Evolutionary conservation across 2,888 invertebrate species (phyloP).

Genomic region (Drosophila monieri): DNA sequence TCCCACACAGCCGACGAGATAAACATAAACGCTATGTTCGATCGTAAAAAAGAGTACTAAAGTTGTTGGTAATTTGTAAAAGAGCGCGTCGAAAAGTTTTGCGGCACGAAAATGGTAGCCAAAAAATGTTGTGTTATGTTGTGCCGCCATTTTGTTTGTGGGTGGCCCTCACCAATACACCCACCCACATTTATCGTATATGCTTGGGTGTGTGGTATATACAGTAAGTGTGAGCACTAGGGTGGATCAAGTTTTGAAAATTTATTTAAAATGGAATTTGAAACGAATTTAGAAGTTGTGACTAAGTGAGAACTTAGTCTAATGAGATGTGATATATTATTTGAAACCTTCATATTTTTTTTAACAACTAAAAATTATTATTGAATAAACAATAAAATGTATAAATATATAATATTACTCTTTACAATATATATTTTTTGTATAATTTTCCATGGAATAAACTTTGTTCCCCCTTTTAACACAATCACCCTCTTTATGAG

Average conservation of each 20-base stretch:
- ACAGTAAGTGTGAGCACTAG: constrained; percentile 10
- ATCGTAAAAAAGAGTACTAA: constrained; percentile 66
- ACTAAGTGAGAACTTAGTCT: no score
- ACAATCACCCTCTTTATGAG: constrained; percentile 41
- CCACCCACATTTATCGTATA: constrained; percentile 13
- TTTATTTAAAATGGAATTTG: background rate
- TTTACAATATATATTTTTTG: no score
- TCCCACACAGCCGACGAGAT: constrained; percentile 33
- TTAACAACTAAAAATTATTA: no score
- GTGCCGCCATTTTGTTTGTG: constrained; percentile 68
- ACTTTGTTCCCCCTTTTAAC: background rate
- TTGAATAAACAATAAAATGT: no score
- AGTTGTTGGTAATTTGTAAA: constrained; percentile 82
- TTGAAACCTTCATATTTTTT: no score
- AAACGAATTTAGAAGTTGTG: no score
- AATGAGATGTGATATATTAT: no score
- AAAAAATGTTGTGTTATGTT: constrained; percentile 64
- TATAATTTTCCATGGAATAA: background rate
- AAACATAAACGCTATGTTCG: constrained; percentile 59
- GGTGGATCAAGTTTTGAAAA: constrained; percentile 30
- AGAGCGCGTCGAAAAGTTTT: constrained; percentile 82
- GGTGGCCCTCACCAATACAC: constrained; percentile 27
- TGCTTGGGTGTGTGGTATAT: constrained; percentile 11
- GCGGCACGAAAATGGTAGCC: constrained; percentile 57
- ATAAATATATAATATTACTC: no score